A percentile compares a stretch with the other conserved stretches of the same genome.
Conservation (phyloP, 2,888 invertebrate genomes). For the Melieria omissa region DNA sequence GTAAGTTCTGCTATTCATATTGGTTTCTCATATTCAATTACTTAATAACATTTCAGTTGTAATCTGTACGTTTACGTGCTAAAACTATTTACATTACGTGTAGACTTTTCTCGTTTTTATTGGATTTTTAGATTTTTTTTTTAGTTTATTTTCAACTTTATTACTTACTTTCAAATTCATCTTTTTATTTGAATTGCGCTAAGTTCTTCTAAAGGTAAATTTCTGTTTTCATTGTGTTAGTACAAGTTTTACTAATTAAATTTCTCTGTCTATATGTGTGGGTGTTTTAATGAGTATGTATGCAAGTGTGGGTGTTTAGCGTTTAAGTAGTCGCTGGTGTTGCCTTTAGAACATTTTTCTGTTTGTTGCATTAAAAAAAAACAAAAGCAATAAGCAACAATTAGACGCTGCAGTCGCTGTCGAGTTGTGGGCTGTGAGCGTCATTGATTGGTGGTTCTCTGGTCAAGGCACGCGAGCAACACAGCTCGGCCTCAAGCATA, state of each 20-base stretch:
- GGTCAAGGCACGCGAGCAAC: too few species aligned
- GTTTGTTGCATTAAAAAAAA: too few species aligned
- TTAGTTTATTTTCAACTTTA: constrained; percentile 22
- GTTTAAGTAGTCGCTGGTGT: too few species aligned
- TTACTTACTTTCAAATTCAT: constrained; percentile 38
- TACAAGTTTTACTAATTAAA: constrained; percentile 14
- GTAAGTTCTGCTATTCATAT: not conserved
- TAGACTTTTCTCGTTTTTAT: constrained; percentile 33
- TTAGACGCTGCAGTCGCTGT: too few species aligned
- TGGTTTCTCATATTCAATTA: constrained; percentile 40
- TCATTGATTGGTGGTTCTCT: too few species aligned
- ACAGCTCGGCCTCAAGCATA: too few species aligned
- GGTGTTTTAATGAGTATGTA: constrained; percentile 7
- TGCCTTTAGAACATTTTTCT: too few species aligned
- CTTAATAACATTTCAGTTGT: constrained; percentile 53
- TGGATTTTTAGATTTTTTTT: constrained; percentile 32
- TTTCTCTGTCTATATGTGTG: constrained; percentile 22
- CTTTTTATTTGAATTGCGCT: constrained; percentile 65
- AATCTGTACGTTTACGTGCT: constrained; percentile 55
- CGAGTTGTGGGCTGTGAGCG: too few species aligned
- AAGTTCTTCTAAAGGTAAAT: constrained; percentile 66
- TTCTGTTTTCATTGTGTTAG: constrained; percentile 32
- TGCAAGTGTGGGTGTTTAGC: constrained; percentile 18
- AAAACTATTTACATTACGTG: constrained; percentile 62
- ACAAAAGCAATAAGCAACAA: too few species aligned